These are phyloP conservation scores for Microctenopoma steveboyesi DNA, from an alignment of 2,797 vertebrate genomes.

Conservation along the genomic window DNA sequence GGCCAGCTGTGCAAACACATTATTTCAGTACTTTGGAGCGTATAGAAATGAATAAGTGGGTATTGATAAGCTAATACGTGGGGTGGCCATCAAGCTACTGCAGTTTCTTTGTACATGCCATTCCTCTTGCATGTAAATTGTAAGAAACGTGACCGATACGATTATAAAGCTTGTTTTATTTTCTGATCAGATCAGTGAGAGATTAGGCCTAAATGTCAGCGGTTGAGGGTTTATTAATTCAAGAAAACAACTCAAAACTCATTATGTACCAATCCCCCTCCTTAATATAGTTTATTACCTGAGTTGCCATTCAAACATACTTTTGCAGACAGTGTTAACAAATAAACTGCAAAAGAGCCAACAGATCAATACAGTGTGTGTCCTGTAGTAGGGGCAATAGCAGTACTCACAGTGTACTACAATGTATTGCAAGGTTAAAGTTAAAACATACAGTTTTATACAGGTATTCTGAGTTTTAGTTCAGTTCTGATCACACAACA, in stretches of 20 bases:
- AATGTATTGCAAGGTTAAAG: conserved; percentile 55
- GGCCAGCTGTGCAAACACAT: conserved; percentile 63
- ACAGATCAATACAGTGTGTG: conserved; percentile 58
- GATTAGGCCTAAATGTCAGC: conserved; percentile 19
- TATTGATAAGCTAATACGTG: conserved; percentile 16
- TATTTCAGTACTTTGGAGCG: conserved; percentile 13
- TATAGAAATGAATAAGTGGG: conserved; percentile 12
- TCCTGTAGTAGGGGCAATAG: conserved; percentile 42
- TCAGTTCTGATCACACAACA: conserved; percentile 22
- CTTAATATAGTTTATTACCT: conserved; percentile 72
- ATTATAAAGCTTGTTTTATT: conserved; percentile 34
- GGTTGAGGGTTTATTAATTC: conserved; percentile 32
- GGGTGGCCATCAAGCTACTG: conserved; percentile 29
- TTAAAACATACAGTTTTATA: conserved; percentile 25
- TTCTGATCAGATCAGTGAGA: conserved; percentile 39
- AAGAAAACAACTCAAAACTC: conserved; percentile 43
- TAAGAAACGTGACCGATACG: conserved; percentile 25
- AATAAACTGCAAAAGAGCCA: conserved; percentile 65
- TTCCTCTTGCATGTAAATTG: conserved; percentile 28
- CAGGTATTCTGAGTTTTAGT: conserved; percentile 20
- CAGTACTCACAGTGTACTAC: conserved; percentile 45
- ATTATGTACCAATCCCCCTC: conserved; percentile 43
- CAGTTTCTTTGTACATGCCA: conserved; percentile 23
- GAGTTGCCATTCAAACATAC: conserved; percentile 74
- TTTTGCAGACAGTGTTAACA: conserved; percentile 68